Evolutionary conservation across 1,140 invertebrate species (phyloP).

Genomic region (Lerema accius): DNA sequence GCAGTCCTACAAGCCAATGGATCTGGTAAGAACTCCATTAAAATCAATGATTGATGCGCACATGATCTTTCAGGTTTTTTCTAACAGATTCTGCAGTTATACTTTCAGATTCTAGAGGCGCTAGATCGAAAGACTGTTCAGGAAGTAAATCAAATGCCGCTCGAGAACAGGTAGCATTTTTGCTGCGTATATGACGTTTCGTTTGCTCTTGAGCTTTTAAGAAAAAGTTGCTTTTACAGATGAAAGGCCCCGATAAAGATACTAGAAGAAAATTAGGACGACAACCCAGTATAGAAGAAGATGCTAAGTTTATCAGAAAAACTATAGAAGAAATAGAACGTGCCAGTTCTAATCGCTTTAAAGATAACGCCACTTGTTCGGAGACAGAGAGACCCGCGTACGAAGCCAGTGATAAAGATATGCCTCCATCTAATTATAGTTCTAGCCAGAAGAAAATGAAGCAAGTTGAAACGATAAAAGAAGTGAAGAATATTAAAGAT

Average conservation of each 20-base stretch:
- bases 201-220: no score
- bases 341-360: constrained; percentile 61
- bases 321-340: constrained; percentile 77
- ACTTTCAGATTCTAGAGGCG: constrained; percentile 58
- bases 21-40: constrained; percentile 49
- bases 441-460: constrained; percentile 47
- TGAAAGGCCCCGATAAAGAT: constrained; percentile 50
- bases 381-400: constrained; percentile 34
- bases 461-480: constrained; percentile 48
- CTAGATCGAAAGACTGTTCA: constrained; percentile 48
- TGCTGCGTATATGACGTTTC: no score
- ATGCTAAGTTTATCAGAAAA: constrained; percentile 74
- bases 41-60: neutral
- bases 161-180: constrained; percentile 60
- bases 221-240: constrained; percentile 41
- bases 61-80: neutral
- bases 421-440: constrained; percentile 53
- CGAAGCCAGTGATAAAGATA: constrained; percentile 43
- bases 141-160: constrained; percentile 47
- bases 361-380: constrained; percentile 42
- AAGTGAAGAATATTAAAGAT: constrained; percentile 51
- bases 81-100: constrained; percentile 46
- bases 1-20: constrained; percentile 66
- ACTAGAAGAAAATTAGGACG: constrained; percentile 54
- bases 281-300: constrained; percentile 73